Evolutionary conservation across 2,797 vertebrate genomes (phyloP).

Genomic region (Pseudochaenichthys georgianus): DNA sequence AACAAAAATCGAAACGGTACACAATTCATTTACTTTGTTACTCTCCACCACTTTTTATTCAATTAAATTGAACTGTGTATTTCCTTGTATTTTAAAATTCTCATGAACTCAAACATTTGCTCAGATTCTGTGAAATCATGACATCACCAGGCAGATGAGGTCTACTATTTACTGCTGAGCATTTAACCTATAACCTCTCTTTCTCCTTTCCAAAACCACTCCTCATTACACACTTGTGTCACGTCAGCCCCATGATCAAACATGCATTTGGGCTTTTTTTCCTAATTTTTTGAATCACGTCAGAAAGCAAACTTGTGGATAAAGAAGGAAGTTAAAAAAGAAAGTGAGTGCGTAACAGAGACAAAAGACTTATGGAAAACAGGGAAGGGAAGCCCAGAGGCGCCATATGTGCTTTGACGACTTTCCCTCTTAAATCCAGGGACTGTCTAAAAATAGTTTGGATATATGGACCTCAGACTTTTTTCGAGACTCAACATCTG

Average conservation of each 20-base stretch:
- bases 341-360: constrained; percentile 32
- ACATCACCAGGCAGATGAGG: constrained; percentile 28
- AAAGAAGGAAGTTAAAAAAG: constrained; percentile 11
- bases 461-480: constrained; percentile 32
- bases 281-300: constrained; percentile 12
- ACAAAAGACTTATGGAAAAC: constrained; percentile 57
- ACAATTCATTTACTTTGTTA: not conserved
- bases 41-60: not conserved
- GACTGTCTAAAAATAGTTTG: constrained; percentile 56
- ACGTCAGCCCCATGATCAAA: not conserved
- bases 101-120: constrained; percentile 5
- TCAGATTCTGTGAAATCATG: constrained; percentile 30
- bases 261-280: constrained; percentile 13
- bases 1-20: not conserved
- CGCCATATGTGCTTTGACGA: constrained; percentile 42
- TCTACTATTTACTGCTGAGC: constrained; percentile 28
- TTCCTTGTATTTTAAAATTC: not conserved
- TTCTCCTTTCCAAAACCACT: not conserved
- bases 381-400: constrained; percentile 17
- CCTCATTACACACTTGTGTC: constrained; percentile 17
- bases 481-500: constrained; percentile 50
- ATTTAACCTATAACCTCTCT: constrained; percentile 34
- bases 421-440: constrained; percentile 32
- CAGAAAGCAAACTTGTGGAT: constrained; percentile 16
- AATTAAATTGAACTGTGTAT: not conserved